Base-by-base conservation (phyloP, 2,888 invertebrate species). In the Germaria angustata region DNA sequence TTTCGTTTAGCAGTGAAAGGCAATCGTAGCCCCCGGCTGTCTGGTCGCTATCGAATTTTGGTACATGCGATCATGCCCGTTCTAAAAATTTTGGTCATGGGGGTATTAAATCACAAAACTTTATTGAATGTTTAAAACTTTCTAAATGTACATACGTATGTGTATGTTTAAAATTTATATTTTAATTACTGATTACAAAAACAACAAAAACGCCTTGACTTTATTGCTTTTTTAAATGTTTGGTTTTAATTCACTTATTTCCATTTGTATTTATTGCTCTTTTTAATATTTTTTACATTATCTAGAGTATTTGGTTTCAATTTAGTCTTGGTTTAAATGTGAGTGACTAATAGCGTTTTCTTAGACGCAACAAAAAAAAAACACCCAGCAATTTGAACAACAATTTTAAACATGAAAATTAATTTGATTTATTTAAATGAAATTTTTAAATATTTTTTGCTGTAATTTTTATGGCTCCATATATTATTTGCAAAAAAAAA, bases 281-380 rank as follows among this genome's bases (percentile, higher is more conserved):
- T 41, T n/a, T 63, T 32, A 8, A 6, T 39, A 5, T 46, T 28
- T 57, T 2, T 9, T 44, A 24, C 15, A 20, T 68, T 57, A 57
- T 53, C n/a, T 36, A 15, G 0, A 28, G 36, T 34, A 68, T 44
- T 44, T 15, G n/a, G 39, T 32, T 71, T 34, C 15, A 55, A 20
- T 57, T 57, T 59, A 36, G 7, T 57, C 22, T 22, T 22, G 13
- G 7, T 17, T 46, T 34, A 6, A 34, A 11, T 49, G 15, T 22
- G 20, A 53, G 57, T 71, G 71, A 59, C 57, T 59, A 71, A 71
- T 34, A 41, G 44, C 24, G 20, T 71, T 46, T 34, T 15, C 34
- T 57, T 57, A 20, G 46, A 11, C 22, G n/a, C n/a, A n/a, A n/a
- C n/a, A n/a, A n/a, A n/a, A n/a, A n/a, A n/a, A 55, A 57, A 55